Evolutionary conservation across 1,140 invertebrate genomes (phyloP).

Genomic region (Drosophila pectinifera): DNA sequence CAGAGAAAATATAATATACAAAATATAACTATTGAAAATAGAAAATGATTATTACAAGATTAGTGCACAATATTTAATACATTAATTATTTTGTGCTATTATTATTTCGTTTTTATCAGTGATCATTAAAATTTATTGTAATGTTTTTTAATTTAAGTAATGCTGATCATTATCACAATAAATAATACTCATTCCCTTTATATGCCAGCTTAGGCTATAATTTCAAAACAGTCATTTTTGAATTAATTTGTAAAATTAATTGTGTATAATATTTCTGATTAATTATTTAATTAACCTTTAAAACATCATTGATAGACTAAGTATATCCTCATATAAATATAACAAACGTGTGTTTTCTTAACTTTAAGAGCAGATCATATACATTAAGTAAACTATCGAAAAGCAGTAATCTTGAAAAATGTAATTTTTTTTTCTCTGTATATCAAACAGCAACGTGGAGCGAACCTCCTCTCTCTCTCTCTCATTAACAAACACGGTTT

Average conservation of each 20-base stretch:
- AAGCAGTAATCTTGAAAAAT: too few species aligned
- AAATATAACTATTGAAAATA: neutral
- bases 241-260: neutral
- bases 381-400: neutral
- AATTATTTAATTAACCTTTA: neutral
- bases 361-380: too few species aligned
- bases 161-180: neutral
- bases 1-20: neutral
- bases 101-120: neutral
- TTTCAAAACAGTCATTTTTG: neutral
- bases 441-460: conserved; percentile 1
- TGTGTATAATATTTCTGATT: too few species aligned
- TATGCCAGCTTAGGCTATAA: too few species aligned
- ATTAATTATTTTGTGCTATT: too few species aligned
- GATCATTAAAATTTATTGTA: neutral
- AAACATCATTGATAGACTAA: neutral
- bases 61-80: too few species aligned
- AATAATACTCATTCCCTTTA: neutral
- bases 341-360: too few species aligned
- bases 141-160: neutral
- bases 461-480: conserved; percentile 7
- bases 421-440: neutral
- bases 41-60: too few species aligned
- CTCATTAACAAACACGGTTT: conserved; percentile 11
- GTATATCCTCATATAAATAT: neutral